Evolutionary conservation across 2,888 invertebrate species (phyloP).

Genomic region (Cancer borealis): DNA sequence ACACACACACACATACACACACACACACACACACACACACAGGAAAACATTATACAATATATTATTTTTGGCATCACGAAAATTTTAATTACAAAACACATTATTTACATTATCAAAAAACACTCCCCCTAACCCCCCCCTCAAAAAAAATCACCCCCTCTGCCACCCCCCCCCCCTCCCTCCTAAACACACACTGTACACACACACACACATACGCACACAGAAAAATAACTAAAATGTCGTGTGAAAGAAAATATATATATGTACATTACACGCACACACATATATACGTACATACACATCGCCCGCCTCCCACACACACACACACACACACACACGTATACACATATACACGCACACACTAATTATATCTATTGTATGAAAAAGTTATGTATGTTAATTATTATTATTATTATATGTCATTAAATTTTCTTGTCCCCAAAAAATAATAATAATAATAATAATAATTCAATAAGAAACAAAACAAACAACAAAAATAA

Average conservation of each 20-base stretch:
- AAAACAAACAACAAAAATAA: too few species aligned
- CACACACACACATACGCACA: neutral
- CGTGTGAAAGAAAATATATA: neutral
- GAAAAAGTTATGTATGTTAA: too few species aligned
- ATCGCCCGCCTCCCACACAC: too few species aligned
- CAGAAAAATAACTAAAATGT: neutral
- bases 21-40: neutral
- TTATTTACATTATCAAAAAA: neutral
- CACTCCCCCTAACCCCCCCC: neutral
- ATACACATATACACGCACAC: neutral
- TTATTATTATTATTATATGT: too few species aligned
- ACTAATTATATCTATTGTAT: too few species aligned
- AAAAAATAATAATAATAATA: too few species aligned
- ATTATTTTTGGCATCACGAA: neutral
- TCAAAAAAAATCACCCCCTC: neutral
- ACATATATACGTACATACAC: neutral
- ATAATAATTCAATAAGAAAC: too few species aligned
- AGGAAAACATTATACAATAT: neutral
- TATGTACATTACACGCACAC: neutral
- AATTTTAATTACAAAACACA: constrained; percentile 34
- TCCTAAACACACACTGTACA: neutral
- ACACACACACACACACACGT: neutral
- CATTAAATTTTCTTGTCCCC: too few species aligned
- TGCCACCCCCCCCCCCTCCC: neutral
- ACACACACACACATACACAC: neutral